These are phyloP conservation scores for Tor tambroides DNA, from an alignment of 2,113 vertebrate species.

Conservation along the genomic window DNA sequence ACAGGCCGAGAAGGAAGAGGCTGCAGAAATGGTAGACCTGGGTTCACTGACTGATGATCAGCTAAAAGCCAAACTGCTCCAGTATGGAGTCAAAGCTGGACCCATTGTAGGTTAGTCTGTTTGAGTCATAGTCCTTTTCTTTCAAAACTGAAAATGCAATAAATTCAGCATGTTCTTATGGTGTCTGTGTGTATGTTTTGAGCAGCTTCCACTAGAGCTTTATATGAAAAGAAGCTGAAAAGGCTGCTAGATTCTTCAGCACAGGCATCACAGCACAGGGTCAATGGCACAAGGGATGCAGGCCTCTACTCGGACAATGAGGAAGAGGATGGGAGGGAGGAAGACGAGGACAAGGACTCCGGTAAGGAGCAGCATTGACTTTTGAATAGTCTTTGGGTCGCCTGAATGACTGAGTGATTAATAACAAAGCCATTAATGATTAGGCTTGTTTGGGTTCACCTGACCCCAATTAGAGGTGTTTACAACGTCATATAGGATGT, in stretches of 20 bases:
- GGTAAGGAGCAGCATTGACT: constrained; percentile 51
- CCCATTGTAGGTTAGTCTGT: constrained; percentile 79
- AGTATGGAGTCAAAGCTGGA: constrained; percentile 78
- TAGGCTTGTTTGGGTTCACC: not conserved
- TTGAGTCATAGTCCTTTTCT: not conserved
- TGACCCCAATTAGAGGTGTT: not conserved
- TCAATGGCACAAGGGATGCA: constrained; percentile 58
- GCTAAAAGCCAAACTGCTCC: constrained; percentile 71
- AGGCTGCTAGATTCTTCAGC: constrained; percentile 66
- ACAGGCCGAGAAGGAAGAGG: constrained; percentile 51
- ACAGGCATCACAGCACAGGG: not conserved
- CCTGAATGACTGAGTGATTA: not conserved
- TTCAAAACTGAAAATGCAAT: not conserved
- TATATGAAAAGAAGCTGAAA: constrained; percentile 82
- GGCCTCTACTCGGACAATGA: constrained; percentile 71
- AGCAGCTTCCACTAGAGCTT: constrained; percentile 79
- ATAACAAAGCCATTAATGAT: not conserved
- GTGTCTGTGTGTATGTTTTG: constrained; percentile 43
- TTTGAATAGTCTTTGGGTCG: not conserved
- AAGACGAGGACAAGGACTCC: constrained; percentile 44
- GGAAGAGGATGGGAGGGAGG: constrained; percentile 64
- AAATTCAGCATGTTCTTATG: not conserved
- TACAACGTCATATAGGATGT: not conserved
- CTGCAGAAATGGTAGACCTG: constrained; percentile 64
- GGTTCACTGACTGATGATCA: constrained; percentile 75